These are phyloP conservation scores for Promerops cafer DNA, from an alignment of 2,113 vertebrate genomes.

Conservation along the genomic window DNA sequence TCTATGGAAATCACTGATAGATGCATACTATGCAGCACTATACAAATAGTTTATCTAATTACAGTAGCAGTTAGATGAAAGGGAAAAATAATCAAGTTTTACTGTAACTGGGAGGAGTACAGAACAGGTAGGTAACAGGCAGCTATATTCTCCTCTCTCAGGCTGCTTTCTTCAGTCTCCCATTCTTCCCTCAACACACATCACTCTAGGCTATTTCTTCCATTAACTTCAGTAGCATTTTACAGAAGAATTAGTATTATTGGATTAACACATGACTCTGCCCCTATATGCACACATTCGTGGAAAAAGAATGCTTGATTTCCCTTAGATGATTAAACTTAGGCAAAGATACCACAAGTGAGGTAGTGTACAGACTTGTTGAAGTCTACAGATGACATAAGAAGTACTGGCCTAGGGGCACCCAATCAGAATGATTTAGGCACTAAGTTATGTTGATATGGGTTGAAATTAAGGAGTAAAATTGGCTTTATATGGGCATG, in stretches of 20 bases:
- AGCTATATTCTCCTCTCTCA: background rate
- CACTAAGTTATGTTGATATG: background rate
- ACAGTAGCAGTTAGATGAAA: background rate
- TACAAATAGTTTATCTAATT: background rate
- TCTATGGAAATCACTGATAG: background rate
- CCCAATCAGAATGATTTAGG: background rate
- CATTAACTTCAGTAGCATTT: background rate
- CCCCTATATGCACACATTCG: background rate
- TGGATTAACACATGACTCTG: background rate
- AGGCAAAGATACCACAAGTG: background rate
- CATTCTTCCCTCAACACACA: background rate
- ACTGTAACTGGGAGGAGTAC: background rate
- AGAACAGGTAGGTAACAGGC: background rate
- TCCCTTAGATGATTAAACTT: background rate
- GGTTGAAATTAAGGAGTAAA: background rate
- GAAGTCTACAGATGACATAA: background rate
- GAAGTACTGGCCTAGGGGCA: background rate
- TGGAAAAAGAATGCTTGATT: background rate
- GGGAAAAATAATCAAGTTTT: background rate
- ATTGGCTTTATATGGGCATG: background rate
- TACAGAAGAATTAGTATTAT: background rate
- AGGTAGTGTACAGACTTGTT: background rate
- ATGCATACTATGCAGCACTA: background rate
- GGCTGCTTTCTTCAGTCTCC: background rate
- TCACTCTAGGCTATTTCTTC: background rate